phyloP scores from a whole-genome alignment of 2,797 vertebrate genomes.

The Buphagus erythrorhynchus region DNA sequence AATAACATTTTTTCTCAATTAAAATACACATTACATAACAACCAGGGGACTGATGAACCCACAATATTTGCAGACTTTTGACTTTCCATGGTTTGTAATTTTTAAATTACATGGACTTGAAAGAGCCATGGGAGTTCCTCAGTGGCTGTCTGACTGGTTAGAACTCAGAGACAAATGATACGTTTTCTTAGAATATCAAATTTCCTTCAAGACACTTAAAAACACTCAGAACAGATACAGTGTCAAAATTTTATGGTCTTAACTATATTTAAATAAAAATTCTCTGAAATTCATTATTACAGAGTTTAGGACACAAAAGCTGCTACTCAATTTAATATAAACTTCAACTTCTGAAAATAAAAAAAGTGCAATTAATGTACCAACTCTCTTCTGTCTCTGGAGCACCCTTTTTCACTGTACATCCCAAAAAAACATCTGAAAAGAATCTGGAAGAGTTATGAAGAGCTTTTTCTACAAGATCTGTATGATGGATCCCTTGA shows the following conservation, averaged over 20 bases:
- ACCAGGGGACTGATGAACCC: not conserved
- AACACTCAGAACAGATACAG: not conserved
- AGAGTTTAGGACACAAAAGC: not conserved
- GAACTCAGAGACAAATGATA: not conserved
- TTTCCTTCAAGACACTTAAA: not conserved
- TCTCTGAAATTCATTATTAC: not conserved
- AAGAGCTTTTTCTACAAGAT: not conserved
- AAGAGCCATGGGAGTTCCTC: not conserved
- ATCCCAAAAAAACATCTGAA: not conserved
- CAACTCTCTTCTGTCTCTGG: not conserved
- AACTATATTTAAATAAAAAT: not conserved
- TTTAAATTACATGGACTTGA: not conserved
- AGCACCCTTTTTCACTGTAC: not conserved
- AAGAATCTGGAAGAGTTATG: not conserved
- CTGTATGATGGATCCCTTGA: not conserved
- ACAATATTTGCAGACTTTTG: not conserved
- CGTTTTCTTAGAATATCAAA: not conserved
- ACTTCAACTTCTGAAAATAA: not conserved
- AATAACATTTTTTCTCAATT: not conserved
- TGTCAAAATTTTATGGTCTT: not conserved
- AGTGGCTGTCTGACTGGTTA: not conserved
- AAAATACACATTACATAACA: slow-evolving; percentile 35
- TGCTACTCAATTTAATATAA: not conserved
- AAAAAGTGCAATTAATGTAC: not conserved
- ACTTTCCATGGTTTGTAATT: not conserved